Evolutionary conservation across 2,888 invertebrate genomes (phyloP).

Genomic region (Melieria picta): DNA sequence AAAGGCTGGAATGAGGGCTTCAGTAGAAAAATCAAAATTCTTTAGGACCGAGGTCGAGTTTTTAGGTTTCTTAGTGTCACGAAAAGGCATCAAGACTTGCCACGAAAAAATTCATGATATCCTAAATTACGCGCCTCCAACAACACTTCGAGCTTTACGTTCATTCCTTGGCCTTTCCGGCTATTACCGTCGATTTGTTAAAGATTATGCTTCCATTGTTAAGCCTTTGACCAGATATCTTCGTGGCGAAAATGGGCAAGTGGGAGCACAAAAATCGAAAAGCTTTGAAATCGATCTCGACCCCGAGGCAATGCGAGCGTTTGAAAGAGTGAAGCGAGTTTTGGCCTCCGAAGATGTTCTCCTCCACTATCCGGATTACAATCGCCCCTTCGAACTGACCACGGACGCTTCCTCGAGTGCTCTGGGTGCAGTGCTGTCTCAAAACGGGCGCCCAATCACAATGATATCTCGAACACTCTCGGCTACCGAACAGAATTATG

Average conservation of each 20-base stretch:
- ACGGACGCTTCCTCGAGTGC: conserved; percentile 34
- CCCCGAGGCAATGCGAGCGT: conserved; percentile 30
- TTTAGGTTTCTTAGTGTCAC: conserved; percentile 33
- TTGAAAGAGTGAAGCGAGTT: conserved; percentile 29
- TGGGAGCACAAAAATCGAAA: conserved; percentile 33
- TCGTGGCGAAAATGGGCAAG: conserved; percentile 30
- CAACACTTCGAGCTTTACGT: conserved; percentile 27
- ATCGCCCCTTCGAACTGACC: conserved; percentile 31
- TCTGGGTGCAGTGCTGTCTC: conserved; percentile 21
- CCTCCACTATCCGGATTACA: conserved; percentile 25
- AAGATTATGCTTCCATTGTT: conserved; percentile 30
- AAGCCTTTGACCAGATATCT: conserved; percentile 35
- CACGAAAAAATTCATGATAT: conserved; percentile 34
- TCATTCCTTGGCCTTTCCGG: conserved; percentile 33
- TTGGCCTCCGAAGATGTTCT: conserved; percentile 30
- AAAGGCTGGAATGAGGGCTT: no score
- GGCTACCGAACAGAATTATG: conserved; percentile 17
- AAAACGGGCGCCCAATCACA: conserved; percentile 19
- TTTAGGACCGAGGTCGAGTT: conserved; percentile 11
- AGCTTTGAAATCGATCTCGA: conserved; percentile 28
- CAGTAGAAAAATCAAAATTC: no score
- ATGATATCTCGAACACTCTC: conserved; percentile 28
- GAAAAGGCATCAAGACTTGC: conserved; percentile 31
- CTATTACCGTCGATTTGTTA: conserved; percentile 35
- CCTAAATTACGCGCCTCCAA: conserved; percentile 23